Evolutionary conservation across 92 coral and sea anemone genomes (phyloP).

Genomic region (Pocillopora grandis): DNA sequence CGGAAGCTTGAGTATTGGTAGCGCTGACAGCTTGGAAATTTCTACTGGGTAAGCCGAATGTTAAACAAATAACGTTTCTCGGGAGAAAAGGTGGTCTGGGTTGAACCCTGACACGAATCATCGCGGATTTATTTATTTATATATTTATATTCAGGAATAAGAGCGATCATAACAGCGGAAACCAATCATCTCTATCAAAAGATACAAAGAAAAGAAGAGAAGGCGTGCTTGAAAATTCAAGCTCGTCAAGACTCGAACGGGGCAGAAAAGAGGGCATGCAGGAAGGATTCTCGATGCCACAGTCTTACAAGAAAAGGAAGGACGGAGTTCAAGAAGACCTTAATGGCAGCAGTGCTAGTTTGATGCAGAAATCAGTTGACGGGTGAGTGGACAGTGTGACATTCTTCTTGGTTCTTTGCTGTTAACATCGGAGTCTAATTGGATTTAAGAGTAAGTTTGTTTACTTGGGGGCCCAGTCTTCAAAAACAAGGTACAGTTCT

Average conservation of each 20-base stretch:
- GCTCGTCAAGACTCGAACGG: constrained; percentile 61
- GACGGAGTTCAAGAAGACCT: constrained; percentile 71
- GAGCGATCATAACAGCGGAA: constrained; percentile 65
- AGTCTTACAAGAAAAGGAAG: constrained; percentile 71
- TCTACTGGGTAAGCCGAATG: constrained; percentile 61
- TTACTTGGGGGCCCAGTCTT: no score
- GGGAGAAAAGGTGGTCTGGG: no score
- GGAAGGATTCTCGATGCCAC: constrained; percentile 81
- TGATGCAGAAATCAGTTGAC: constrained; percentile 45
- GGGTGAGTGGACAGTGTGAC: constrained; percentile 34
- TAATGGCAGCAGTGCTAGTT: constrained; percentile 54
- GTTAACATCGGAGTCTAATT: no score
- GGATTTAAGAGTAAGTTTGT: no score
- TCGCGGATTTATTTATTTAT: background rate
- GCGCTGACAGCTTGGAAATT: constrained; percentile 66
- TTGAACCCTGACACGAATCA: background rate
- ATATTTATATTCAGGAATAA: constrained; percentile 36
- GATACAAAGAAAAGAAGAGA: constrained; percentile 80
- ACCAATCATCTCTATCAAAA: constrained; percentile 61
- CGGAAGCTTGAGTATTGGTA: constrained; percentile 86
- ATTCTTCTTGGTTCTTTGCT: no score
- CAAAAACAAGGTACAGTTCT: no score
- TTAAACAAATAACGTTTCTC: background rate
- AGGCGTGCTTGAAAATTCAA: constrained; percentile 66
- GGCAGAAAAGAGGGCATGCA: constrained; percentile 88